Percentiles rank a stretch among this genome's conserved stretches.
Conservation (phyloP, 2,888 invertebrate genomes). For the Mythimna impura region DNA sequence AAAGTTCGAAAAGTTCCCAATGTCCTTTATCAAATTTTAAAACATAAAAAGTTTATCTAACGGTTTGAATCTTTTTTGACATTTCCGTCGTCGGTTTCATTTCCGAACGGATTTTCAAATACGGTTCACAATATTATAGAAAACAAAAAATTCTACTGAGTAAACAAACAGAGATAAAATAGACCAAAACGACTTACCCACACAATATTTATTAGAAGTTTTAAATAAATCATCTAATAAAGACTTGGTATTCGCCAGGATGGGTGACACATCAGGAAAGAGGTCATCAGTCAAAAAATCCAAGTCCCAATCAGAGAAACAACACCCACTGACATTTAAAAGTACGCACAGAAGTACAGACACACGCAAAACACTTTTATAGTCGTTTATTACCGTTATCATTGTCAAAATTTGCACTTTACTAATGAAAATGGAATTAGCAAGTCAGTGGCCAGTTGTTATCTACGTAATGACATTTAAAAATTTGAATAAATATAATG, state of each 20-base stretch:
- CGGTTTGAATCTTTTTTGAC: too few relatives aligned
- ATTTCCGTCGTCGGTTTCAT: too few relatives aligned
- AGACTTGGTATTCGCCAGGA: slow-evolving; percentile 75
- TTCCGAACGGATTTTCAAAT: too few relatives aligned
- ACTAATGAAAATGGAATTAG: slow-evolving; percentile 43
- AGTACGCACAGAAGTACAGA: slow-evolving; percentile 69
- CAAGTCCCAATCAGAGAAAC: slow-evolving; percentile 81
- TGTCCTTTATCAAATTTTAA: too few relatives aligned
- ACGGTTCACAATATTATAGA: too few relatives aligned
- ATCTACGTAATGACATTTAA: background rate
- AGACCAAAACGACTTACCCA: slow-evolving; percentile 72
- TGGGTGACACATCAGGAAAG: slow-evolving; percentile 77
- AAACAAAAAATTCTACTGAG: too few relatives aligned
- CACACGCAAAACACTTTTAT: slow-evolving; percentile 66
- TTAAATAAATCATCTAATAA: slow-evolving; percentile 78
- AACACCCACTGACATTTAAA: slow-evolving; percentile 74
- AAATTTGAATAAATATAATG: background rate
- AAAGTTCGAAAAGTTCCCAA: too few relatives aligned
- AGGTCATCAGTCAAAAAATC: slow-evolving; percentile 80
- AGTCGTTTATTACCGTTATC: slow-evolving; percentile 65
- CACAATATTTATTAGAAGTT: slow-evolving; percentile 55
- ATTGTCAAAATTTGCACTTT: slow-evolving; percentile 64
- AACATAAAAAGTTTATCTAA: too few relatives aligned
- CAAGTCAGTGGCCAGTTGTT: background rate
- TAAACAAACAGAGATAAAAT: background rate